Evolutionary conservation across 2,797 vertebrate species (phyloP).

Genomic region (Clamator glandarius): DNA sequence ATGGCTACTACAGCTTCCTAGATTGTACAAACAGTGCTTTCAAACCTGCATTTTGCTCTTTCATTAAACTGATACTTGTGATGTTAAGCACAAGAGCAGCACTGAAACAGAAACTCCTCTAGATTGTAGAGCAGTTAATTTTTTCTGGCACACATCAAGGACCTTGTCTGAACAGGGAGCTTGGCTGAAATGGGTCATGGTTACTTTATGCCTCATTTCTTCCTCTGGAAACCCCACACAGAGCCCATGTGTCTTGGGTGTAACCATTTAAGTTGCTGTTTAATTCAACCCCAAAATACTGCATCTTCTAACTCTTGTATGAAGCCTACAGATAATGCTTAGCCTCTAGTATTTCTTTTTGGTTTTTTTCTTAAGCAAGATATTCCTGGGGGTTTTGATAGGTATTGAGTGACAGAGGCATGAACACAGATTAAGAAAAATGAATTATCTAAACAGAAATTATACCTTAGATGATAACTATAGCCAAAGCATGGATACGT

Average conservation of each 20-base stretch:
- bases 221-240: not conserved
- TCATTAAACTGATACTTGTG: not conserved
- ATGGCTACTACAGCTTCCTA: not conserved
- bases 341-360: not conserved
- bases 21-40: not conserved
- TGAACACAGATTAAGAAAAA: not conserved
- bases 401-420: not conserved
- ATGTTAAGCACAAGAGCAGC: not conserved
- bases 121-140: not conserved
- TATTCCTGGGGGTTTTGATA: not conserved
- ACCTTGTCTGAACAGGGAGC: not conserved
- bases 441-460: not conserved
- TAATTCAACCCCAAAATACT: not conserved
- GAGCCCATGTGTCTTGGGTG: not conserved
- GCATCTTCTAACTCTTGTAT: not conserved
- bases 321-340: not conserved
- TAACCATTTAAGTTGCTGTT: not conserved
- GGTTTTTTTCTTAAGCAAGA: not conserved
- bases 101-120: not conserved
- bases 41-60: not conserved
- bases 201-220: not conserved
- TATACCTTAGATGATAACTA: not conserved
- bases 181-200: accelerated
- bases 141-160: not conserved
- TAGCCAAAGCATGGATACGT: not conserved